Percentiles rank a stretch among this genome's conserved stretches.
Conservation (phyloP, 1,140 invertebrate genomes). For the Drosophila aff. region DNA sequence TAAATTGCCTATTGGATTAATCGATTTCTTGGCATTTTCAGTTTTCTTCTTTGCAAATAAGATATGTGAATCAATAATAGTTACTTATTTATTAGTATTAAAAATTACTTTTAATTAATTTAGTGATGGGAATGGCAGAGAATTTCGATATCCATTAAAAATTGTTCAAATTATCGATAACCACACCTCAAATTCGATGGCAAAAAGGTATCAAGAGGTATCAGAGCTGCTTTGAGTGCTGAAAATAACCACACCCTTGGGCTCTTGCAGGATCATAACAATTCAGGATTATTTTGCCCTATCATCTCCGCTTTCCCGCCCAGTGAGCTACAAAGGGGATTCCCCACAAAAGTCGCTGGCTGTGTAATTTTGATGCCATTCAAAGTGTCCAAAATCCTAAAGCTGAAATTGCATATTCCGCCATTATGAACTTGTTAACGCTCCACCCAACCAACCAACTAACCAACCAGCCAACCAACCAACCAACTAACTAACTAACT, state of each 20-base stretch:
- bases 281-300: not conserved
- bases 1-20: not conserved
- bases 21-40: not conserved
- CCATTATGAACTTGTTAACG: constrained; percentile 74
- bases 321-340: not conserved
- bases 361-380: constrained; percentile 61
- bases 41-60: too few species aligned
- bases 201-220: not conserved
- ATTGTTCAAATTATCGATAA: too few species aligned
- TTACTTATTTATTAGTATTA: too few species aligned
- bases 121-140: too few species aligned
- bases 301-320: not conserved
- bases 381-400: constrained; percentile 59
- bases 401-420: constrained; percentile 71
- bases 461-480: constrained; percentile 11
- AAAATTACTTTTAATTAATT: too few species aligned
- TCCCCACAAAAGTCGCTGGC: constrained; percentile 12
- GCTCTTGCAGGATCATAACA: constrained; percentile 4
- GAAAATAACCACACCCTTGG: not conserved
- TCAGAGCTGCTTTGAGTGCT: not conserved
- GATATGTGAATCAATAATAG: too few species aligned
- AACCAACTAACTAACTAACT: not conserved
- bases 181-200: not conserved
- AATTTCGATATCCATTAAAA: too few species aligned
- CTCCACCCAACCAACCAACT: constrained; percentile 31